phyloP scores from a whole-genome alignment of 2,113 vertebrate species.

The Sapajus apella region DNA sequence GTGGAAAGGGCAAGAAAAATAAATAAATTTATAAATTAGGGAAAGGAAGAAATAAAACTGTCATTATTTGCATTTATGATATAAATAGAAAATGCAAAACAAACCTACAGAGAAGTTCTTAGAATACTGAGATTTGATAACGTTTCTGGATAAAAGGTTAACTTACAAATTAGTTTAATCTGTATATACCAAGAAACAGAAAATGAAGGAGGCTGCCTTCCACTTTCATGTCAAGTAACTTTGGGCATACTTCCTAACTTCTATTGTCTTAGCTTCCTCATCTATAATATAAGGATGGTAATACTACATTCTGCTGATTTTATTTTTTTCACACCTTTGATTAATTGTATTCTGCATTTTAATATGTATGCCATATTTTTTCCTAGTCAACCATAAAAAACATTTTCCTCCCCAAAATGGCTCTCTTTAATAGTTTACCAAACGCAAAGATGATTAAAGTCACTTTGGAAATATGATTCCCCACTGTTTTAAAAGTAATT shows the following conservation, averaged over 20 bases:
- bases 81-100: background rate
- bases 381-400: background rate
- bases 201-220: background rate
- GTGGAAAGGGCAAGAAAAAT: background rate
- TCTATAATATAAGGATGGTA: background rate
- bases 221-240: background rate
- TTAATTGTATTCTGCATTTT: background rate
- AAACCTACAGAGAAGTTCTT: background rate
- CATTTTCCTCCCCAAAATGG: background rate
- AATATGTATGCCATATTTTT: background rate
- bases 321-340: background rate
- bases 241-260: background rate
- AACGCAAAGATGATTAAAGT: background rate
- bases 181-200: background rate
- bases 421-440: background rate
- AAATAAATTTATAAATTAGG: background rate
- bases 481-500: background rate
- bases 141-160: background rate
- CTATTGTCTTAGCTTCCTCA: background rate
- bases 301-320: background rate
- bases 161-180: background rate
- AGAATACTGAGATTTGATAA: background rate
- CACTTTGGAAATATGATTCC: background rate
- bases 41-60: background rate
- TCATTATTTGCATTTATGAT: constrained; percentile 32